Evolutionary conservation across 2,113 vertebrate genomes (phyloP).

Genomic region (Phalacrocorax brasilianus): DNA sequence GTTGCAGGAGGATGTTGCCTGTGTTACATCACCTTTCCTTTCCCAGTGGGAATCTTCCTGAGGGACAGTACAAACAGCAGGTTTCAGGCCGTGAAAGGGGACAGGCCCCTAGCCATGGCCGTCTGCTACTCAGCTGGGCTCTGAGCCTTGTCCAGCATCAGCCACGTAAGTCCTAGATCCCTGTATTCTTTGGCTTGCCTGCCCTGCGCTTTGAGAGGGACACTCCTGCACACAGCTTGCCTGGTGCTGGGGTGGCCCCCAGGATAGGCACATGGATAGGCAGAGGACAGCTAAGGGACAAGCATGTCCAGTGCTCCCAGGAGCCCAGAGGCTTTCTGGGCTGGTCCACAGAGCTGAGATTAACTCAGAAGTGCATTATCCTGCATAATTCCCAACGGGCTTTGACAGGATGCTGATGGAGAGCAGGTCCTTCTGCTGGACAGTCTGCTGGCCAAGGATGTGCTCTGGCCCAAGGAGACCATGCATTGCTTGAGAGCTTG

Average conservation of each 20-base stretch:
- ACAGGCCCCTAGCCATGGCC: rapidly evolving
- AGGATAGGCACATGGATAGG: background rate
- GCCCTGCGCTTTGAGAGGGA: background rate
- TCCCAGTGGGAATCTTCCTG: background rate
- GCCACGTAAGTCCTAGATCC: background rate
- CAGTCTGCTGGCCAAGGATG: background rate
- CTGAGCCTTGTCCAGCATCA: background rate
- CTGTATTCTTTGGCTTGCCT: background rate
- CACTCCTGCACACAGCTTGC: background rate
- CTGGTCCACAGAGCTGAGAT: background rate
- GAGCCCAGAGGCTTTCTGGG: background rate
- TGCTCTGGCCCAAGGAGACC: background rate
- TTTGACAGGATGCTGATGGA: background rate
- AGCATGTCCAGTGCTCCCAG: background rate
- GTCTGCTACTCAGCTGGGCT: background rate
- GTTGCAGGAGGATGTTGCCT: background rate
- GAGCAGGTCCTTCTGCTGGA: background rate
- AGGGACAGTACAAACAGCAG: background rate
- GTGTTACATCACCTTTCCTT: background rate
- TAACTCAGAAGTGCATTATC: background rate
- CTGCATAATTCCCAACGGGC: background rate
- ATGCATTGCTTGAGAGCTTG: background rate
- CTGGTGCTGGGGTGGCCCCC: rapidly evolving
- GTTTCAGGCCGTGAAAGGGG: background rate
- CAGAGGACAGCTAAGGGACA: background rate